Evolutionary conservation across 2,888 invertebrate species (phyloP).

Genomic region (Trissoscelio sp.): DNA sequence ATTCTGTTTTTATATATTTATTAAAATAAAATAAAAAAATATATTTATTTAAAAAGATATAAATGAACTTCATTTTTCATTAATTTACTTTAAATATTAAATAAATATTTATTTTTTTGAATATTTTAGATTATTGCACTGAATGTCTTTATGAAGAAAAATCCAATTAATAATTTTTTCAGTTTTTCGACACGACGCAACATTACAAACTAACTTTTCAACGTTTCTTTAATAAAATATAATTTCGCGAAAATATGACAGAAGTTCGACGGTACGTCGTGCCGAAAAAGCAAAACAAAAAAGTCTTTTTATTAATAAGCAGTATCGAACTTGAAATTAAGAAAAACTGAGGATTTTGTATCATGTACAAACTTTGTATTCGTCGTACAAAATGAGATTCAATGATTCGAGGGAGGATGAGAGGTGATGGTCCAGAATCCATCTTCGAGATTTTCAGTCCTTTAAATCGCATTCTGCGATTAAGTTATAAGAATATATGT

Average conservation of each 20-base stretch:
- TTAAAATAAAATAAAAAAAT: too few relatives aligned
- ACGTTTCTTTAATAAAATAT: constrained; percentile 41
- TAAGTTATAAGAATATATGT: constrained; percentile 56
- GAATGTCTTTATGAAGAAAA: too few relatives aligned
- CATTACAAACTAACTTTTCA: constrained; percentile 19
- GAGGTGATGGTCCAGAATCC: constrained; percentile 36
- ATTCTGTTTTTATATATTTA: too few relatives aligned
- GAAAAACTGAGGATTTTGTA: neutral
- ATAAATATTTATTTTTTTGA: too few relatives aligned
- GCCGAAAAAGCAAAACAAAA: neutral
- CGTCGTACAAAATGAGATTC: constrained; percentile 51
- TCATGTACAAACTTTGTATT: constrained; percentile 13
- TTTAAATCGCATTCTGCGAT: constrained; percentile 46
- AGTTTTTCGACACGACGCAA: constrained; percentile 11
- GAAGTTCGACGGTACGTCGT: constrained; percentile 13
- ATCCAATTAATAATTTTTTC: neutral
- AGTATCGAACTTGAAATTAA: constrained; percentile 47
- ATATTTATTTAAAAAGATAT: too few relatives aligned
- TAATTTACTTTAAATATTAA: too few relatives aligned
- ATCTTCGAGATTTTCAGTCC: constrained; percentile 58
- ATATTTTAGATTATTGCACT: too few relatives aligned
- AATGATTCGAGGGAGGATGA: constrained; percentile 7
- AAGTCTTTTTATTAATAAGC: neutral
- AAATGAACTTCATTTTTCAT: too few relatives aligned
- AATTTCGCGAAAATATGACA: constrained; percentile 48